Conservation (phyloP, 2,113 vertebrate species). For the Lanius collurio region DNA sequence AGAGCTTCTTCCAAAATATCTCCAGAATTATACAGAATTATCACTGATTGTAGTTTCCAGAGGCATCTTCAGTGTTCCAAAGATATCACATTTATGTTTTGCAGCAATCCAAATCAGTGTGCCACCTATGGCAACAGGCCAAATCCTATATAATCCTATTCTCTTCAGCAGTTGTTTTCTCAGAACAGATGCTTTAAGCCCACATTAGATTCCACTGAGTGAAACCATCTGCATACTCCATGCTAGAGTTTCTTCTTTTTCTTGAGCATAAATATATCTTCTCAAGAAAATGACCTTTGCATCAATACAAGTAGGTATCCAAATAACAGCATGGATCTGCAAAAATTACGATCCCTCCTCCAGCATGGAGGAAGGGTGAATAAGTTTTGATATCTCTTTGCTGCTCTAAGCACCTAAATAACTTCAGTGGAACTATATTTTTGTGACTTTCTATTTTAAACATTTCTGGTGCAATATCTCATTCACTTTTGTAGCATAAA, state of each 20-base stretch:
- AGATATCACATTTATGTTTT: background rate
- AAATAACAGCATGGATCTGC: background rate
- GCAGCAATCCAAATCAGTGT: background rate
- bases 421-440: background rate
- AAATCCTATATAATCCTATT: constrained; percentile 32
- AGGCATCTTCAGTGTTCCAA: background rate
- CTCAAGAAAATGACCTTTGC: background rate
- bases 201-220: background rate
- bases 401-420: background rate
- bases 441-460: background rate
- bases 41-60: background rate
- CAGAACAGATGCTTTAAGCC: constrained; percentile 31
- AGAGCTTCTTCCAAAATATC: background rate
- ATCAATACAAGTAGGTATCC: background rate
- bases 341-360: background rate
- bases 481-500: background rate
- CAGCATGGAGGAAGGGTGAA: accelerated
- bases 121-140: background rate
- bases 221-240: background rate
- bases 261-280: background rate
- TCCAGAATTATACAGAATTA: background rate
- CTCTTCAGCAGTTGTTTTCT: constrained; percentile 38
- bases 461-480: background rate
- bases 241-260: background rate
- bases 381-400: background rate